Conservation (phyloP, 1,140 invertebrate genomes). For the Octopus bimaculoides region DNA sequence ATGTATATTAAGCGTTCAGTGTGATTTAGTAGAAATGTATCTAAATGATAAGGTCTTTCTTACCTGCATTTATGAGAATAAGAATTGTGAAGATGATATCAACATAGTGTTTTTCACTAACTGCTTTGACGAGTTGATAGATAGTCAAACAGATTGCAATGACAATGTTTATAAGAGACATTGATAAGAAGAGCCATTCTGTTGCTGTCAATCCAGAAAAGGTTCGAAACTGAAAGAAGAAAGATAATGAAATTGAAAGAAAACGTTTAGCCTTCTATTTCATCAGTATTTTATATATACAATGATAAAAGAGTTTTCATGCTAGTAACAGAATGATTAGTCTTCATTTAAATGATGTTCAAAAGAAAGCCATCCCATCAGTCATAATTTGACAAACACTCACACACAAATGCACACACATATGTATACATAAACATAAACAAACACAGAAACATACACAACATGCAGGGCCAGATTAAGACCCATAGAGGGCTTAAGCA, state of each 20-base stretch:
- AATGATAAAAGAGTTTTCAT: too few relatives aligned
- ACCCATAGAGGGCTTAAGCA: too few relatives aligned
- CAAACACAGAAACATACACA: too few relatives aligned
- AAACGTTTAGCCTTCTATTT: too few relatives aligned
- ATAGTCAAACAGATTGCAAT: slow-evolving; percentile 41
- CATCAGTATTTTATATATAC: too few relatives aligned
- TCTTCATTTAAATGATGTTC: too few relatives aligned
- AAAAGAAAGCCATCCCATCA: too few relatives aligned
- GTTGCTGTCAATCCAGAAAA: slow-evolving; percentile 34
- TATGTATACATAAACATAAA: too few relatives aligned
- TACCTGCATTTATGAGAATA: slow-evolving; percentile 48
- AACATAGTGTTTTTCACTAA: slow-evolving; percentile 26
- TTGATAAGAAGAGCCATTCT: slow-evolving; percentile 41
- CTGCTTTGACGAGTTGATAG: slow-evolving; percentile 33
- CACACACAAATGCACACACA: too few relatives aligned
- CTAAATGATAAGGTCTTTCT: slow-evolving; percentile 15
- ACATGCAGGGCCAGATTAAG: too few relatives aligned
- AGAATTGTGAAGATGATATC: slow-evolving; percentile 49
- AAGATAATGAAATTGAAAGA: background rate
- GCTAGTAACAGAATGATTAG: too few relatives aligned
- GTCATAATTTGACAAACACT: too few relatives aligned
- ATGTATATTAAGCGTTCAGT: background rate
- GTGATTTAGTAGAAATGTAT: background rate
- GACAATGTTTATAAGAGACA: slow-evolving; percentile 41
- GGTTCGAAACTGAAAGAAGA: slow-evolving; percentile 41